phyloP scores from a whole-genome alignment of 2,797 vertebrate species.

The Erpetoichthys calabaricus region DNA sequence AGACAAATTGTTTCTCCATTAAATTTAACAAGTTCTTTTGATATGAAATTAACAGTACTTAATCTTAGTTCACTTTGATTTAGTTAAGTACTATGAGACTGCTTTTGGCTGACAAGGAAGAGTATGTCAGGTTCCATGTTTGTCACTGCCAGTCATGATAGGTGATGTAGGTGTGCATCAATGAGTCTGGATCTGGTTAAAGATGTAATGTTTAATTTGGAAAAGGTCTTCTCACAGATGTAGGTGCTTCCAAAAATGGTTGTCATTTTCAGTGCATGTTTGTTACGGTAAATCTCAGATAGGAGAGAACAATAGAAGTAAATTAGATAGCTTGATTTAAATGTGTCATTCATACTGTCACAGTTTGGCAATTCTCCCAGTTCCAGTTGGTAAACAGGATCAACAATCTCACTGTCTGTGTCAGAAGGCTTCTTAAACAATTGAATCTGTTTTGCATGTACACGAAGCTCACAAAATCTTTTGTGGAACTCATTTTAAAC shows the following conservation, averaged over 20 bases:
- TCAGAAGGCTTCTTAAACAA: too few relatives aligned
- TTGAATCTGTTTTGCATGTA: slow-evolving; percentile 15
- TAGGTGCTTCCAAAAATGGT: slow-evolving; percentile 22
- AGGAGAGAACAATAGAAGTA: slow-evolving; percentile 23
- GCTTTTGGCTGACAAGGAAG: slow-evolving; percentile 20
- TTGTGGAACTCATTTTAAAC: slow-evolving; percentile 12
- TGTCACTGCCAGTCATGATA: slow-evolving; percentile 23
- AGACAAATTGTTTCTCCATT: too few relatives aligned
- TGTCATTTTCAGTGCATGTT: slow-evolving; percentile 22
- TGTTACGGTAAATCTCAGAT: slow-evolving; percentile 18
- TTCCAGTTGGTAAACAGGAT: slow-evolving; percentile 21
- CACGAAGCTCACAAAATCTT: slow-evolving; percentile 14
- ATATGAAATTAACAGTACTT: too few relatives aligned
- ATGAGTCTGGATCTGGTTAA: slow-evolving; percentile 20
- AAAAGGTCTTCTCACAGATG: slow-evolving; percentile 22
- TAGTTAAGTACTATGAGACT: slow-evolving; percentile 10
- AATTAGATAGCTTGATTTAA: slow-evolving; percentile 22
- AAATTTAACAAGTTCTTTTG: too few relatives aligned
- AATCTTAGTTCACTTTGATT: slow-evolving; percentile 2
- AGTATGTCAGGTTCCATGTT: slow-evolving; percentile 23
- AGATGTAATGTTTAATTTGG: slow-evolving; percentile 8
- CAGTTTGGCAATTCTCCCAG: slow-evolving; percentile 19
- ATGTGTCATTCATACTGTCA: slow-evolving; percentile 23
- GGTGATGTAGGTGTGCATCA: slow-evolving; percentile 26
- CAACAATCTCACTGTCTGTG: slow-evolving; percentile 16